Percentiles rank a stretch among this genome's conserved stretches.
These are phyloP conservation scores for Penaeus japonicus DNA, from an alignment of 1,140 invertebrate genomes.

Conservation along the genomic window DNA sequence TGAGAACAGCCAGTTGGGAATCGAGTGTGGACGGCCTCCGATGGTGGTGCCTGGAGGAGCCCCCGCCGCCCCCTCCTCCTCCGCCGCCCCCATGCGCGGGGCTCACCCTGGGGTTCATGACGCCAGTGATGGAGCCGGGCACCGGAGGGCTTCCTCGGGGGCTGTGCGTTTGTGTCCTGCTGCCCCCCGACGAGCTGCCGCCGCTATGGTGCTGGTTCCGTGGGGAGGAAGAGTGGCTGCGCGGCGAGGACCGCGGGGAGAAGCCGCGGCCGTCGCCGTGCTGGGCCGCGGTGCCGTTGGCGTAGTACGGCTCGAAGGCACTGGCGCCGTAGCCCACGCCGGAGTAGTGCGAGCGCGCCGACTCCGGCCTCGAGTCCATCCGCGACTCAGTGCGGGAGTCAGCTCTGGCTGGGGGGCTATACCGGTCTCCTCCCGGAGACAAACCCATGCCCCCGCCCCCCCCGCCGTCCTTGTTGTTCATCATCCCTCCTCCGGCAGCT, in stretches of 20 bases:
- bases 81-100: slow-evolving; percentile 41
- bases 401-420: slow-evolving; percentile 55
- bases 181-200: background rate
- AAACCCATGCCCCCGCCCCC: background rate
- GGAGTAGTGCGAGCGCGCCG: slow-evolving; percentile 49
- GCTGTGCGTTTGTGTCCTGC: slow-evolving; percentile 16
- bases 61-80: background rate
- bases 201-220: slow-evolving; percentile 39
- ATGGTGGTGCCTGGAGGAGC: slow-evolving; percentile 33
- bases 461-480: too few relatives aligned
- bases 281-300: slow-evolving; percentile 31
- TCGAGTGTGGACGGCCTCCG: slow-evolving; percentile 59
- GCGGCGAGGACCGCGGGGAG: slow-evolving; percentile 48
- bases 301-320: slow-evolving; percentile 58
- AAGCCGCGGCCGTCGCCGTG: slow-evolving; percentile 33
- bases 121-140: slow-evolving; percentile 50
- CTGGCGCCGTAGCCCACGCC: slow-evolving; percentile 50
- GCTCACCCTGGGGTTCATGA: slow-evolving; percentile 37
- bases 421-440: slow-evolving; percentile 26
- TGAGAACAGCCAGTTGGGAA: slow-evolving; percentile 61
- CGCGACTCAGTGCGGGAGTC: slow-evolving; percentile 55
- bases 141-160: slow-evolving; percentile 52
- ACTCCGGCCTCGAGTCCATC: slow-evolving; percentile 49
- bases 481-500: background rate
- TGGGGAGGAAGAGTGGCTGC: slow-evolving; percentile 45